A percentile compares a stretch with the other conserved stretches of the same genome.
Conservation (phyloP, 2,888 invertebrate species). For the Drosophila falleni region DNA sequence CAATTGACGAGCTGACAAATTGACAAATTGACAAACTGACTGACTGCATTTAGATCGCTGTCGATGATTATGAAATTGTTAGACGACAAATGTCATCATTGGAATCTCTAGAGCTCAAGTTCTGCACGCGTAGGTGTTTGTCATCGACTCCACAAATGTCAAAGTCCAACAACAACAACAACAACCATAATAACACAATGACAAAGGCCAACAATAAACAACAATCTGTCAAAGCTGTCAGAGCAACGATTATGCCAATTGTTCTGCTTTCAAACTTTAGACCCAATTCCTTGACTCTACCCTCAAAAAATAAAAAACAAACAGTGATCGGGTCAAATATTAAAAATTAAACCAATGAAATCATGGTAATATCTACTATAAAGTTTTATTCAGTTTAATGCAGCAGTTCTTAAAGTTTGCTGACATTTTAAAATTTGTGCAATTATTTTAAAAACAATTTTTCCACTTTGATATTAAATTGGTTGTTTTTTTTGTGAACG, state of each 20-base stretch:
- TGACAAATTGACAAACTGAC: conserved; percentile 6
- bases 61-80: conserved; percentile 49
- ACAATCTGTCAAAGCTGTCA: conserved; percentile 74
- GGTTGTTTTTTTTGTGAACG: too few species aligned
- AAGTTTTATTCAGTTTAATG: too few species aligned
- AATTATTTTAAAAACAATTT: too few species aligned
- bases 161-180: conserved; percentile 21
- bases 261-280: conserved; percentile 27
- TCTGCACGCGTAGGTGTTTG: conserved; percentile 9
- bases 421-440: too few species aligned
- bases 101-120: not conserved
- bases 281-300: not conserved
- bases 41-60: conserved; percentile 34
- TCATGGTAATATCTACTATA: too few species aligned
- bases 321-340: too few species aligned
- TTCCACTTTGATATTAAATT: too few species aligned
- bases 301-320: too few species aligned
- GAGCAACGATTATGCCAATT: conserved; percentile 65
- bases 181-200: not conserved
- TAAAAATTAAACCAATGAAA: too few species aligned
- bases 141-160: conserved; percentile 4
- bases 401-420: too few species aligned
- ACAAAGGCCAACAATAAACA: conserved; percentile 38
- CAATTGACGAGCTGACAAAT: conserved; percentile 3
- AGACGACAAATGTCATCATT: conserved; percentile 12